Percentiles rank a stretch among this genome's conserved stretches.
These are phyloP conservation scores for Morone saxatilis DNA, from an alignment of 2,113 vertebrate genomes.

Conservation along the genomic window DNA sequence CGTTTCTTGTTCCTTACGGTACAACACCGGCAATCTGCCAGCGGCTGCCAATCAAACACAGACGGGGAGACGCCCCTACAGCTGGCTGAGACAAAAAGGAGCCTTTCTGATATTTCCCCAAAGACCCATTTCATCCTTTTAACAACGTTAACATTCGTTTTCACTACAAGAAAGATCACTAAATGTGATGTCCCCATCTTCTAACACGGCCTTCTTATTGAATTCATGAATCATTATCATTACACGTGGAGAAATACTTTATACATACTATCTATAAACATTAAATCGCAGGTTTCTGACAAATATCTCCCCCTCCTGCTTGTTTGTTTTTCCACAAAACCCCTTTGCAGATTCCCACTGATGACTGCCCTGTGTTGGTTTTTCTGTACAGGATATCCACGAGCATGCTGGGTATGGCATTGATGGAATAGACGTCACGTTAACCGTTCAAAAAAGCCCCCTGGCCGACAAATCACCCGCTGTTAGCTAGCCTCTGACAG, in stretches of 20 bases:
- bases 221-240: not conserved
- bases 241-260: not conserved
- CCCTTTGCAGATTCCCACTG: constrained; percentile 16
- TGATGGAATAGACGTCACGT: constrained; percentile 43
- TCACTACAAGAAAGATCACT: too few relatives aligned
- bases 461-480: constrained; percentile 56
- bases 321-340: constrained; percentile 63
- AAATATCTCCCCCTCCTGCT: constrained; percentile 7
- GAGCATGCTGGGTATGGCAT: constrained; percentile 26
- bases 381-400: constrained; percentile 52
- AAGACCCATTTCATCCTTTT: not conserved
- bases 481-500: constrained; percentile 60
- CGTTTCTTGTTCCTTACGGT: not conserved
- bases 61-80: not conserved
- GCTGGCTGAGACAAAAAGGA: not conserved
- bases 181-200: too few relatives aligned
- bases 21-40: not conserved
- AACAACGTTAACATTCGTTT: not conserved
- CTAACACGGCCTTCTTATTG: not conserved
- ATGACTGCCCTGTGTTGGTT: constrained; percentile 40
- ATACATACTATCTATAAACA: constrained; percentile 25
- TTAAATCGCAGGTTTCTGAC: not conserved
- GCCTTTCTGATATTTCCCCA: not conserved
- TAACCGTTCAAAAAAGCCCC: constrained; percentile 24
- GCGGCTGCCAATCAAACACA: not conserved